These are phyloP conservation scores for Crotalus helleri DNA, from an alignment of 2,113 vertebrate genomes.

Conservation along the genomic window DNA sequence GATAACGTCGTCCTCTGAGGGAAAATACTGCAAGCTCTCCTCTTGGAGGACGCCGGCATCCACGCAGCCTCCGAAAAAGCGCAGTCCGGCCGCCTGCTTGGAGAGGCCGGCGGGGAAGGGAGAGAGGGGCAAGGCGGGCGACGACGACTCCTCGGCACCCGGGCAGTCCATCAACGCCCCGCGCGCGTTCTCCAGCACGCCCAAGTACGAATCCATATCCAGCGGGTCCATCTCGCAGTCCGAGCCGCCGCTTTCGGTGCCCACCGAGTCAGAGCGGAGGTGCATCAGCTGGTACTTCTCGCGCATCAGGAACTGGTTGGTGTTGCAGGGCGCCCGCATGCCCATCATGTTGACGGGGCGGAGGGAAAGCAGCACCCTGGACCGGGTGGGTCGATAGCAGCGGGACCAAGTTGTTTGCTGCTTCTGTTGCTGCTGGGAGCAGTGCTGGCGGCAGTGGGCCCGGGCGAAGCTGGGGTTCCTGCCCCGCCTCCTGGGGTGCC, in stretches of 20 bases:
- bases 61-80: constrained; percentile 34
- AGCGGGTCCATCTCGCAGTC: constrained; percentile 81
- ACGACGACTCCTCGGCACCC: background rate
- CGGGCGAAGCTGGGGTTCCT: constrained; percentile 31
- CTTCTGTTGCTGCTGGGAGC: constrained; percentile 32
- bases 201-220: constrained; percentile 85
- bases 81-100: constrained; percentile 4
- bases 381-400: constrained; percentile 41
- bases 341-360: constrained; percentile 81
- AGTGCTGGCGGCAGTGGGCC: constrained; percentile 33
- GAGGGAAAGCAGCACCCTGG: constrained; percentile 62
- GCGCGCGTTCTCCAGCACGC: constrained; percentile 82
- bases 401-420: constrained; percentile 39
- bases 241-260: constrained; percentile 80
- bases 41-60: constrained; percentile 59
- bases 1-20: constrained; percentile 81
- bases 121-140: background rate
- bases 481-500: constrained; percentile 49
- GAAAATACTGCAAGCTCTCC: constrained; percentile 84
- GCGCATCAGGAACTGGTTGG: constrained; percentile 87
- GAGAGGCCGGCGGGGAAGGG: background rate
- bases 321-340: constrained; percentile 85
- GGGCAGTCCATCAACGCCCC: constrained; percentile 75
- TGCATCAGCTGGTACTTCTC: constrained; percentile 87
- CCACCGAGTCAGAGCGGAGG: constrained; percentile 83